These are phyloP conservation scores for Pristiophorus japonicus DNA, from an alignment of 2,113 vertebrate genomes.

Conservation along the genomic window DNA sequence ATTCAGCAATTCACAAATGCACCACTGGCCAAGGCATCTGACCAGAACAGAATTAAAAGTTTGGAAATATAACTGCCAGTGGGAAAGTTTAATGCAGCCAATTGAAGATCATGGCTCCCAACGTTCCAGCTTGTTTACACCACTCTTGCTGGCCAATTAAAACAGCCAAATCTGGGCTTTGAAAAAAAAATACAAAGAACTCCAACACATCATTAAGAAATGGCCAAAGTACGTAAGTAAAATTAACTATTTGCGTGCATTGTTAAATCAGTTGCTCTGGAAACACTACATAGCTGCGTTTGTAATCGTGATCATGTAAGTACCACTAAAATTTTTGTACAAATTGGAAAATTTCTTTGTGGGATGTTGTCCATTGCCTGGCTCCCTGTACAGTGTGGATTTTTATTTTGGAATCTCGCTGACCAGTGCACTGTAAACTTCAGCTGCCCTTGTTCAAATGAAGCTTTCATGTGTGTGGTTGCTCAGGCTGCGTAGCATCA, in stretches of 20 bases:
- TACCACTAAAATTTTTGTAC: conserved; percentile 24
- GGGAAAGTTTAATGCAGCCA: not conserved
- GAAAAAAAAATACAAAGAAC: conserved; percentile 1
- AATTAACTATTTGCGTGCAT: conserved; percentile 27
- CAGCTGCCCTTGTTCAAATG: conserved; percentile 47
- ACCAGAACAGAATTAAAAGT: not conserved
- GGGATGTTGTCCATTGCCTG: conserved; percentile 30
- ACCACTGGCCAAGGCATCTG: not conserved
- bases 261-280: conserved; percentile 28
- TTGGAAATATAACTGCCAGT: not conserved
- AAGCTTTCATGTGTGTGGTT: conserved; percentile 38
- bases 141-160: not conserved
- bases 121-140: not conserved
- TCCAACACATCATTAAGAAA: conserved; percentile 24
- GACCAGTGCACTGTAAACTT: conserved; percentile 36
- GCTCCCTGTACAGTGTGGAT: conserved; percentile 25
- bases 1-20: not conserved
- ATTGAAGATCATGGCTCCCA: conserved; percentile 17
- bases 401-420: not conserved
- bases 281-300: conserved; percentile 26
- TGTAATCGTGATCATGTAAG: conserved; percentile 15
- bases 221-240: conserved; percentile 5
- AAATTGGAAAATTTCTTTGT: conserved; percentile 17
- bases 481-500: conserved; percentile 49
- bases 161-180: conserved; percentile 2